Conservation (phyloP, 2,797 vertebrate genomes). For the Xenentodon cancila region DNA sequence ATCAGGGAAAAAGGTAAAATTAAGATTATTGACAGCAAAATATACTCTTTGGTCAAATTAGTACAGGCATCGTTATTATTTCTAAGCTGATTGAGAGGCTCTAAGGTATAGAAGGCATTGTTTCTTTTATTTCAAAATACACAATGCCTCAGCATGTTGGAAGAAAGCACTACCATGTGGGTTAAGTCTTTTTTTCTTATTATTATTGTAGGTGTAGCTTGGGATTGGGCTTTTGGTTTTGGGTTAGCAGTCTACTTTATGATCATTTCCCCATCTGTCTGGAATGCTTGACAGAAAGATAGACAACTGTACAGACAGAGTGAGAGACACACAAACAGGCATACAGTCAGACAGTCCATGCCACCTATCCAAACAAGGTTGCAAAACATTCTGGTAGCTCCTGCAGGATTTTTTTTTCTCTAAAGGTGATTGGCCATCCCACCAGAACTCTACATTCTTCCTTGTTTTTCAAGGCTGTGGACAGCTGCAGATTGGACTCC, state of each 20-base stretch:
- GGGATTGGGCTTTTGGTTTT: conserved; percentile 32
- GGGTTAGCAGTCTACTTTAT: conserved; percentile 67
- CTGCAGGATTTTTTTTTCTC: conserved; percentile 76
- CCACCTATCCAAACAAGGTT: conserved; percentile 79
- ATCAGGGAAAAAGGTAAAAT: conserved; percentile 45
- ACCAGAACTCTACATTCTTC: conserved; percentile 82
- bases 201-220: conserved; percentile 48
- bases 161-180: conserved; percentile 94
- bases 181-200: conserved; percentile 38
- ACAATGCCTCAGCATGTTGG: conserved; percentile 91
- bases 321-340: conserved; percentile 66
- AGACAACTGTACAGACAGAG: conserved; percentile 61
- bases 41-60: conserved; percentile 77
- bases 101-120: conserved; percentile 62
- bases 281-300: conserved; percentile 68
- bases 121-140: conserved; percentile 67
- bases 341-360: conserved; percentile 72
- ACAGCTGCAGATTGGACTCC: conserved; percentile 76
- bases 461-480: conserved; percentile 69
- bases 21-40: conserved; percentile 65
- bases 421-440: conserved; percentile 85
- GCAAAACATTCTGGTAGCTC: conserved; percentile 72
- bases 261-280: conserved; percentile 55
- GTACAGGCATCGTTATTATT: conserved; percentile 23
- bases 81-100: conserved; percentile 49